A percentile compares a stretch with the other conserved stretches of the same genome.
phyloP scores from a whole-genome alignment of 2,113 vertebrate species.

The Paratilapia polleni region DNA sequence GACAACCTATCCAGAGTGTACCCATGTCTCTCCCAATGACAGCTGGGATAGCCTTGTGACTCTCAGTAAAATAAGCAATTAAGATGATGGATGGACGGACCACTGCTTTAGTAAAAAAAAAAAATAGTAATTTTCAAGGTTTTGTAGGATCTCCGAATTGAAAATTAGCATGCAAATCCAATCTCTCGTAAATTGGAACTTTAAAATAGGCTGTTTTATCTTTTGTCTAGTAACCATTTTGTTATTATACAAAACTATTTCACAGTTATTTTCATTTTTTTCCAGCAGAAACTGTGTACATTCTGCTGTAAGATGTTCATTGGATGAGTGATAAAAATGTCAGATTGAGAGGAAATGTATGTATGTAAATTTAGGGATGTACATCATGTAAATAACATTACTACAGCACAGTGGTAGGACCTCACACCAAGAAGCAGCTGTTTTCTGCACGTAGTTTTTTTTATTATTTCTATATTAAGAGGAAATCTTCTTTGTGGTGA shows the following conservation, averaged over 20 bases:
- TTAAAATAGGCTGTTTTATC: not conserved
- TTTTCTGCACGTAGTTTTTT: not conserved
- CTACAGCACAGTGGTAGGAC: not conserved
- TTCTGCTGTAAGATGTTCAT: not conserved
- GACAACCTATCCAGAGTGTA: not conserved
- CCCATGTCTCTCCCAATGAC: not conserved
- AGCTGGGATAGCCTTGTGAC: not conserved
- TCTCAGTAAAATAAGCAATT: not conserved
- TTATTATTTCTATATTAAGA: not conserved
- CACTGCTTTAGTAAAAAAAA: not conserved
- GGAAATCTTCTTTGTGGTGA: not conserved
- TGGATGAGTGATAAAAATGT: not conserved
- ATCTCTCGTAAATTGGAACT: not conserved
- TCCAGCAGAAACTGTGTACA: not conserved
- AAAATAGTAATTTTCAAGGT: not conserved
- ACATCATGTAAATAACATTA: not conserved
- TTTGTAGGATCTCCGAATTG: not conserved
- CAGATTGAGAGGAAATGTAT: not conserved
- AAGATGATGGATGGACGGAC: not conserved
- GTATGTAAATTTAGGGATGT: not conserved
- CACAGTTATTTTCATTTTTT: not conserved
- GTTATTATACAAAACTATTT: not conserved
- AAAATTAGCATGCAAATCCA: not conserved
- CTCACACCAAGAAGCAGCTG: not conserved
- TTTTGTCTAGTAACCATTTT: not conserved